Percentiles rank a stretch among this genome's conserved stretches.
Conservation (phyloP, 2,113 vertebrate genomes). For the Zosterops borbonicus region DNA sequence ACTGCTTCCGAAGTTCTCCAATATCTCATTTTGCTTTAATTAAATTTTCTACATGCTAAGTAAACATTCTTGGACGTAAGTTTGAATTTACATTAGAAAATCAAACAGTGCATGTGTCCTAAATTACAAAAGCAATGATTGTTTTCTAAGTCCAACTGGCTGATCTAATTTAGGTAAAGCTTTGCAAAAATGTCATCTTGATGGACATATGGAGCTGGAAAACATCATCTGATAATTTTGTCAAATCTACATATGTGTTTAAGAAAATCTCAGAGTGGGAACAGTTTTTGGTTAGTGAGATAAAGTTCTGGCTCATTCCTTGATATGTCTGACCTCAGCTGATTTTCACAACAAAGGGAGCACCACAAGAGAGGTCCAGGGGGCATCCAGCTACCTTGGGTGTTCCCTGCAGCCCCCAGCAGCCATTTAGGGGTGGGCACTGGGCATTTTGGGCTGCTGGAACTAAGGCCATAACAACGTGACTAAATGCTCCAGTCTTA, state of each 20-base stretch:
- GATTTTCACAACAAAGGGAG: not conserved
- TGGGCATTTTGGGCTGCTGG: not conserved
- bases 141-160: not conserved
- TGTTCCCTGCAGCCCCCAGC: not conserved
- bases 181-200: not conserved
- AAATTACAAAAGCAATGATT: not conserved
- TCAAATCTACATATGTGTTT: not conserved
- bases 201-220: not conserved
- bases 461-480: not conserved
- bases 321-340: not conserved
- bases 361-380: fast-evolving
- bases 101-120: not conserved
- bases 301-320: not conserved
- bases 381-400: fast-evolving
- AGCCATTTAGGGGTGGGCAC: not conserved
- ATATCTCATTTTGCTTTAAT: not conserved
- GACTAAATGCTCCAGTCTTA: not conserved
- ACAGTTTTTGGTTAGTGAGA: not conserved
- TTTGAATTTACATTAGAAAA: not conserved
- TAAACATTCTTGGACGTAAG: not conserved
- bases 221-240: not conserved
- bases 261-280: not conserved
- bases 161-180: not conserved
- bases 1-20: not conserved
- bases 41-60: not conserved